These are phyloP conservation scores for Brachionus koreanus DNA, from an alignment of 1,140 invertebrate genomes.

Conservation along the genomic window DNA sequence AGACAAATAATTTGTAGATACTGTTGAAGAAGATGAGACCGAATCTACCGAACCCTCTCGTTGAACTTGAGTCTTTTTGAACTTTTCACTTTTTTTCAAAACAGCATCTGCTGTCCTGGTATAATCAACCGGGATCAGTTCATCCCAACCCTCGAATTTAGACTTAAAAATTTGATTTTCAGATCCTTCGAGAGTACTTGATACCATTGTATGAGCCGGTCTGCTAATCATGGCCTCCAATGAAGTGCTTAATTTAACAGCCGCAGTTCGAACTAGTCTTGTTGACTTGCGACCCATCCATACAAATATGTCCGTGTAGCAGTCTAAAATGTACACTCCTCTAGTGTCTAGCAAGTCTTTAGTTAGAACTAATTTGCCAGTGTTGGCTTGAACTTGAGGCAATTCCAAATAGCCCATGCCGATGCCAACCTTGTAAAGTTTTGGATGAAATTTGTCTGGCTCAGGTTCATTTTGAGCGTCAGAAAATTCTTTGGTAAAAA, in stretches of 20 bases:
- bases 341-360: slow-evolving; percentile 74
- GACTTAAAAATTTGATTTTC: slow-evolving; percentile 84
- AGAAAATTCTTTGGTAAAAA: slow-evolving; percentile 2
- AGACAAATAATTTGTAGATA: slow-evolving; percentile 2
- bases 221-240: slow-evolving; percentile 82
- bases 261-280: slow-evolving; percentile 85
- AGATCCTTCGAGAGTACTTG: slow-evolving; percentile 68
- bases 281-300: slow-evolving; percentile 99
- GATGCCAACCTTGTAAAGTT: slow-evolving; percentile 85
- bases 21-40: neutral
- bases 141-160: slow-evolving; percentile 96
- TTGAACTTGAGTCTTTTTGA: slow-evolving; percentile 62
- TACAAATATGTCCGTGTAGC: slow-evolving; percentile 90
- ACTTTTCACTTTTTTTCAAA: slow-evolving; percentile 86
- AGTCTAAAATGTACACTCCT: slow-evolving; percentile 96
- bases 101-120: slow-evolving; percentile 96
- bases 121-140: slow-evolving; percentile 97
- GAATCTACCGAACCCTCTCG: slow-evolving; percentile 44
- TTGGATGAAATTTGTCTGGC: slow-evolving; percentile 72
- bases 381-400: slow-evolving; percentile 67
- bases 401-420: slow-evolving; percentile 98
- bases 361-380: slow-evolving; percentile 59
- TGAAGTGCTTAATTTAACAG: slow-evolving; percentile 89
- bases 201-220: slow-evolving; percentile 80
- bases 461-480: slow-evolving; percentile 62